Conservation (phyloP, 2,113 vertebrate genomes). For the Pluvianellus socialis region DNA sequence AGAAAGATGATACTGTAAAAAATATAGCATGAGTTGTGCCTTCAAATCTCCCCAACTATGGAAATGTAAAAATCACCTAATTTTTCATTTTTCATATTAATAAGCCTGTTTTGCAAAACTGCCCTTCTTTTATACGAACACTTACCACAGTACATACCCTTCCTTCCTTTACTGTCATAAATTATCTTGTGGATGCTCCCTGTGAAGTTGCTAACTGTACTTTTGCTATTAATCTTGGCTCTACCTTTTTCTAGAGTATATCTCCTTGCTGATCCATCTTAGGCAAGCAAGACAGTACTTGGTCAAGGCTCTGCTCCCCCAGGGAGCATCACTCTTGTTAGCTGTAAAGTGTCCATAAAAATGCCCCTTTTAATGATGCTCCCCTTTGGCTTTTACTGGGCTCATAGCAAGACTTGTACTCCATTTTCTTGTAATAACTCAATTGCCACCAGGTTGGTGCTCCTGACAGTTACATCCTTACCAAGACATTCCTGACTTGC, state of each 20-base stretch:
- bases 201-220: constrained; percentile 2
- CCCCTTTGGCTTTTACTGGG: neutral
- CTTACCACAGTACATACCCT: neutral
- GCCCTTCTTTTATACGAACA: neutral
- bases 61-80: neutral
- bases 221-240: neutral
- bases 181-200: neutral
- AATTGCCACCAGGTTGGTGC: constrained; percentile 19
- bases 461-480: constrained; percentile 33
- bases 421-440: constrained; percentile 56
- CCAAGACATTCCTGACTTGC: constrained; percentile 16
- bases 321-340: neutral
- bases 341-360: neutral
- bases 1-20: neutral
- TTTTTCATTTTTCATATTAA: neutral
- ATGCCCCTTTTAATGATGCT: constrained; percentile 31
- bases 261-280: neutral
- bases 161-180: neutral
- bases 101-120: neutral
- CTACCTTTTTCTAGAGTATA: neutral
- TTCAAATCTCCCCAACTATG: constrained; percentile 5
- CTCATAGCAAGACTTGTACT: constrained; percentile 23
- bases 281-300: neutral
- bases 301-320: neutral
- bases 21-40: neutral